Evolutionary conservation across 2,113 vertebrate genomes (phyloP), one percentile per base, ranked within the genome.

Genomic region (Gobiocypris rarus): DNA sequence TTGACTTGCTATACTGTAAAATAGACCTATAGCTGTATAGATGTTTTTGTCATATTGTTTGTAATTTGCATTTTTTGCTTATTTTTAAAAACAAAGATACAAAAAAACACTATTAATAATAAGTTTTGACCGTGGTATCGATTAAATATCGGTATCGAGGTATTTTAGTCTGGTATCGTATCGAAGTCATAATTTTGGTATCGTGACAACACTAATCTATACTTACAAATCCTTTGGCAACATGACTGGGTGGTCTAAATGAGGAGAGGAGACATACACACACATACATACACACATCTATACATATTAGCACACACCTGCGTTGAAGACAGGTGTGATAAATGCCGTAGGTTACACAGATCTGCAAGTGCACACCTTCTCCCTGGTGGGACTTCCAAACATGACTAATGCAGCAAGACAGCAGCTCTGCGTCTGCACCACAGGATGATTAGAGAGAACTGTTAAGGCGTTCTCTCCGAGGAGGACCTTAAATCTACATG

Each of bases 321-420:
- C 80, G 65, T 4, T 79, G 81, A 6, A 86, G 86, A 88, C 54
- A 74, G 65, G 67, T 85, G 70, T 86, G 75, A 84, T 88, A 81
- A 78, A 87, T 83, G 84, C 69, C 81, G 48, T 13, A 81, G 76
- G 80, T 34, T 86, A 41, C 70, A 70, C 61, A 88, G 70, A 88
- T 74, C 28, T 86, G 59, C 81, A 70, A 81, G 22, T 86, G 13
- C 48, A n/a, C 41, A 48, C 65, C 15, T 78, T 61, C 63, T 74
- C 75, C 15, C 84, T 22, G 26, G 59, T 78, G 58, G 41, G 45
- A 71, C 63, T 78, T 81, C 83, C 86, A 89, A 90, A 83, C 79
- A 87, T 82, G 87, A 85, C 85, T 91, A 92, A 91, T 90, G 89
- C 90, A 88, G 83, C 85, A 54, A 85, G 86, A 90, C 86, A 85